Conservation (phyloP, 2,797 vertebrate species). For the Choloepus didactylus region DNA sequence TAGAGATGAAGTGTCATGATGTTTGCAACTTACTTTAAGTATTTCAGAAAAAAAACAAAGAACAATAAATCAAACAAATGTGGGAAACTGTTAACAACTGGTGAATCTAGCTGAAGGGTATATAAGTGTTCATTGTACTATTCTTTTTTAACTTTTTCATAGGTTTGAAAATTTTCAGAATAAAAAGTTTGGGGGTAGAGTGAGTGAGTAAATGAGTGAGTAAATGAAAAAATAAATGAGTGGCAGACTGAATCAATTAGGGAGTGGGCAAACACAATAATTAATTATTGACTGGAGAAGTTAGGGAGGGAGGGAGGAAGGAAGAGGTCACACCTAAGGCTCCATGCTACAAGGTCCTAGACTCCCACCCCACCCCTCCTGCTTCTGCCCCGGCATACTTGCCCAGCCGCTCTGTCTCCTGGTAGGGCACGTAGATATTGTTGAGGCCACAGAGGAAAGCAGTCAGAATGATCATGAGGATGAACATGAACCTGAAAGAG, state of each 20-base stretch:
- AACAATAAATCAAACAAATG: constrained; percentile 3
- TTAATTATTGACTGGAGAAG: background rate
- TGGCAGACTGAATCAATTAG: background rate
- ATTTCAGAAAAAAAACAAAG: background rate
- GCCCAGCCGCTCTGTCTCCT: constrained; percentile 91
- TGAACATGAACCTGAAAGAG: constrained; percentile 93
- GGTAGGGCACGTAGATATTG: constrained; percentile 95
- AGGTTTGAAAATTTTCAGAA: constrained; percentile 15
- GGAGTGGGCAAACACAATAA: background rate
- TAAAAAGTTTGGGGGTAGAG: background rate
- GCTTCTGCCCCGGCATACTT: constrained; percentile 86
- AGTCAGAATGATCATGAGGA: constrained; percentile 96
- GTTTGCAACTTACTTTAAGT: background rate
- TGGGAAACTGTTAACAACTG: background rate
- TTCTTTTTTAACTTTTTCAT: constrained; percentile 27
- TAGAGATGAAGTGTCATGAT: background rate
- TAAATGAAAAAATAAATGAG: background rate
- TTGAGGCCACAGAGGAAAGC: constrained; percentile 96
- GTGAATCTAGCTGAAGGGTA: background rate
- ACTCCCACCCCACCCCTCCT: background rate
- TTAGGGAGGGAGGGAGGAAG: background rate
- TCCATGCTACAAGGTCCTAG: too few relatives aligned
- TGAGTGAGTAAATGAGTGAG: background rate
- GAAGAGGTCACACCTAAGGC: background rate
- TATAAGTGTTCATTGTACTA: background rate